phyloP scores from a whole-genome alignment of 2,797 vertebrate genomes.

The Cyclura pinguis region DNA sequence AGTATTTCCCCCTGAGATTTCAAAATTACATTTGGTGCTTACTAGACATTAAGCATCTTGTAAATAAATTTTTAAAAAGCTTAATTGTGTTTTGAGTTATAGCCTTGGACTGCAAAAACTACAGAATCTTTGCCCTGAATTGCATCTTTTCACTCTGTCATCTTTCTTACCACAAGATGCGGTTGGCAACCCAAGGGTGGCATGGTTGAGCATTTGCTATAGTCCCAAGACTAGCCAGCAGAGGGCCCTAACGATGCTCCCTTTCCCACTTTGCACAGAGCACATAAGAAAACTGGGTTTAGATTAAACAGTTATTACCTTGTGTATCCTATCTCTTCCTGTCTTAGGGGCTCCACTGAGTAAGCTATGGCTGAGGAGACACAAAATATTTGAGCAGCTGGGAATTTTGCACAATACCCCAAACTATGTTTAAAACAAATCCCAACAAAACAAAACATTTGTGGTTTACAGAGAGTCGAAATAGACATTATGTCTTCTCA shows the following conservation, averaged over 20 bases:
- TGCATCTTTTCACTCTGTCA: not conserved
- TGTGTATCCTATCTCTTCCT: not conserved
- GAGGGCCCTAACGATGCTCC: not conserved
- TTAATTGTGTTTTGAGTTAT: not conserved
- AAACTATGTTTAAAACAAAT: not conserved
- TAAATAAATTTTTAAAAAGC: not conserved
- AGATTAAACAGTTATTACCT: not conserved
- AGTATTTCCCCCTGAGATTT: not conserved
- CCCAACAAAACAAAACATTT: no score
- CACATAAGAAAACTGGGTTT: not conserved
- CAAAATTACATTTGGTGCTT: not conserved
- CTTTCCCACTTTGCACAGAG: not conserved
- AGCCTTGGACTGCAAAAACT: not conserved
- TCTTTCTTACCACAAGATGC: not conserved
- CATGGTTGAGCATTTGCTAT: not conserved
- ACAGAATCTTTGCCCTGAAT: not conserved
- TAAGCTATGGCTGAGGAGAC: no score
- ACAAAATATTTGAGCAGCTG: not conserved
- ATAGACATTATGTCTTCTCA: no score
- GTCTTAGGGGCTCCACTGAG: not conserved
- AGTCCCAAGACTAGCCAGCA: not conserved
- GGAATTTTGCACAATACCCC: not conserved
- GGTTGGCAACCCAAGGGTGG: not conserved
- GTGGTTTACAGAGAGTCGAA: no score
- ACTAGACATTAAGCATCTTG: not conserved